Percentiles rank a stretch among this genome's conserved stretches.
Conservation (phyloP, 2,888 invertebrate genomes). For the Byasa hedistus region DNA sequence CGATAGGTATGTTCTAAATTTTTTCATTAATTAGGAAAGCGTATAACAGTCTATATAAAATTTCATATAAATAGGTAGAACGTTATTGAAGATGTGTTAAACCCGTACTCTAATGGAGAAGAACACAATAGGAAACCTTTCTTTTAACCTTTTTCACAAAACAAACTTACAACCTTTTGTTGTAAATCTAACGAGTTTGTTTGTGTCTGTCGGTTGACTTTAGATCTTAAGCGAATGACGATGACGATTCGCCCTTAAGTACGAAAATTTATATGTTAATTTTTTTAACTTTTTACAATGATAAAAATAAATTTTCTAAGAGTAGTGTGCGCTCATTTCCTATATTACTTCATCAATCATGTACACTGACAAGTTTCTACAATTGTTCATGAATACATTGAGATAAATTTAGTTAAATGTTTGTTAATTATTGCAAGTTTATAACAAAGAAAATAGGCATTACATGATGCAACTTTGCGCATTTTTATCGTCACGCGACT, state of each 20-base stretch:
- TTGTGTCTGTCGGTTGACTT: too few species aligned
- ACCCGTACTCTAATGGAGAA: too few species aligned
- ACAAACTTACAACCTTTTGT: too few species aligned
- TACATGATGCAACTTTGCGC: constrained; percentile 18
- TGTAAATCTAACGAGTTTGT: too few species aligned
- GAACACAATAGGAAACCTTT: too few species aligned
- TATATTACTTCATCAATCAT: constrained; percentile 4
- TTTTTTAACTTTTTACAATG: too few species aligned
- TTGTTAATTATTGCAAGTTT: constrained; percentile 18
- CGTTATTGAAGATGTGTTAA: too few species aligned
- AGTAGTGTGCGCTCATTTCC: constrained; percentile 10
- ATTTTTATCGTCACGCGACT: constrained; percentile 21
- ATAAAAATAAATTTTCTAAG: not conserved
- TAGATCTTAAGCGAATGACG: too few species aligned
- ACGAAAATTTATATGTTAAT: too few species aligned
- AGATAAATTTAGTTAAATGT: constrained; percentile 14
- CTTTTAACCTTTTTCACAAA: too few species aligned
- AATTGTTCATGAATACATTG: constrained; percentile 9
- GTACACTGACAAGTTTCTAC: constrained; percentile 20
- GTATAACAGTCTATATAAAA: not conserved
- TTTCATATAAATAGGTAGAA: not conserved
- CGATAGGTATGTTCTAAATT: constrained; percentile 27
- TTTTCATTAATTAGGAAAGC: not conserved
- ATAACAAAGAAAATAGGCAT: constrained; percentile 24
- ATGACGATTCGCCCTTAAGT: too few species aligned